These are phyloP conservation scores for Euplexia lucipara DNA, from an alignment of 2,888 invertebrate species.

Conservation along the genomic window DNA sequence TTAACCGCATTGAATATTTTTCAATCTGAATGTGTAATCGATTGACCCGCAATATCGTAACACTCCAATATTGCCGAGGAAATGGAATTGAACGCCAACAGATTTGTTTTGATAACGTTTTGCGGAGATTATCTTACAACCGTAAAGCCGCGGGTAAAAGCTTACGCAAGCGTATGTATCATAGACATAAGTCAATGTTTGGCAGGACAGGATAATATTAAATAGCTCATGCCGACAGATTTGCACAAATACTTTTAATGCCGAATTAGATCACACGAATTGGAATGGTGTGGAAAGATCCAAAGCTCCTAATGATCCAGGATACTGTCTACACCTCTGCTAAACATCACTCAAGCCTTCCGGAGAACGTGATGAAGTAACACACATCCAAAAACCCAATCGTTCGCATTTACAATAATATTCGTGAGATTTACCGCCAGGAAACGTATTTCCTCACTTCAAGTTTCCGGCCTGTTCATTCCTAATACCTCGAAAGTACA, in stretches of 20 bases:
- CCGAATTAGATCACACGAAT: not conserved
- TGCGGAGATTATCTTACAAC: conserved; percentile 42
- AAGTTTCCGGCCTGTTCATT: conserved; percentile 59
- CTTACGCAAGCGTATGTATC: conserved; percentile 24
- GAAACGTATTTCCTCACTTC: conserved; percentile 62
- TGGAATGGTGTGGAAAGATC: not conserved
- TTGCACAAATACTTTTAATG: not conserved
- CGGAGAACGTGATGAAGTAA: conserved; percentile 10
- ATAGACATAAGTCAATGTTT: conserved; percentile 36
- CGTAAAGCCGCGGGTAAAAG: conserved; percentile 27
- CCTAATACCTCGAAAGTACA: conserved; percentile 55
- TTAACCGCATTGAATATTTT: conserved; percentile 24
- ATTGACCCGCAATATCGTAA: conserved; percentile 49
- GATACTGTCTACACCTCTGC: not conserved
- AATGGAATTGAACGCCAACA: conserved; percentile 46
- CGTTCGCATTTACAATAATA: conserved; percentile 38
- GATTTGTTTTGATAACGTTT: conserved; percentile 62
- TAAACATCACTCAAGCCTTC: not conserved
- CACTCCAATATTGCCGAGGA: conserved; percentile 46
- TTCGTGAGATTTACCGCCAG: conserved; percentile 53
- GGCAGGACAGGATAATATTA: conserved; percentile 9
- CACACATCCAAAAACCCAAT: conserved; percentile 29
- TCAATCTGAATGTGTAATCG: conserved; percentile 43
- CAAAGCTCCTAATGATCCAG: not conserved
- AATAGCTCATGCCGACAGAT: not conserved